Base-by-base conservation (phyloP, 1,140 invertebrate species). In the Sesamia nonagrioides region DNA sequence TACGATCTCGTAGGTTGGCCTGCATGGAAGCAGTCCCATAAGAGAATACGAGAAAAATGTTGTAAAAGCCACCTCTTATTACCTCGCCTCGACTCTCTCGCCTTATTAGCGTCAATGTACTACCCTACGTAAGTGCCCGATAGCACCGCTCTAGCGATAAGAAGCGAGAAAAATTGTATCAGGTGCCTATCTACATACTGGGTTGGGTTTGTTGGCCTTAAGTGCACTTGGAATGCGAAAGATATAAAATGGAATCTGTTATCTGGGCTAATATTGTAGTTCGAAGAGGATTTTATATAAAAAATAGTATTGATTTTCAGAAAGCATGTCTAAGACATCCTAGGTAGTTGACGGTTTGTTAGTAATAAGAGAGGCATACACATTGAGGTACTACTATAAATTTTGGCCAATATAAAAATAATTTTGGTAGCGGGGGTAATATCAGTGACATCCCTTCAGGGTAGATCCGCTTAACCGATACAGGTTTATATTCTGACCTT, bases 381-480 rank as follows among this genome's bases (percentile, higher is more conserved):
- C 45, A 50, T 50, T 15, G 45, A 50, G 45, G 4, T 4, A 50
- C 4, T 5, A 15, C 45, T n/a, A 50, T 50, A 13, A 50, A 0
- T 45, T 0, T 45, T 33, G 9, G 6, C 2, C 54, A 27, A 27
- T 56, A 56, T 6, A 1, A 33, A 21, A 27, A 27, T 27, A 27
- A 27, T 27, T 17, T 18, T 33, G 15, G 40, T 40, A 61, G 35
- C 33, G 35, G 7, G 18, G 33, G 60, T 63, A 63, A 61, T 48
- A 35, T 1, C 11, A 6, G 5, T 54, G n/a, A 37, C 27, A 61
- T 33, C 15, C 33, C 35, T 37, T 66, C n/a, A 15, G n/a, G 9
- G 33, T 18, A n/a, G 18, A 68, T 68, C 63, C 40, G 42, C 40
- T 68, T 48, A 48, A 27, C 11, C 63, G 18, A 68, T 48, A 66